Percentiles rank a stretch among this genome's conserved stretches.
These are phyloP conservation scores for Anseranas semipalmata DNA, from an alignment of 2,113 vertebrate species.

Conservation along the genomic window DNA sequence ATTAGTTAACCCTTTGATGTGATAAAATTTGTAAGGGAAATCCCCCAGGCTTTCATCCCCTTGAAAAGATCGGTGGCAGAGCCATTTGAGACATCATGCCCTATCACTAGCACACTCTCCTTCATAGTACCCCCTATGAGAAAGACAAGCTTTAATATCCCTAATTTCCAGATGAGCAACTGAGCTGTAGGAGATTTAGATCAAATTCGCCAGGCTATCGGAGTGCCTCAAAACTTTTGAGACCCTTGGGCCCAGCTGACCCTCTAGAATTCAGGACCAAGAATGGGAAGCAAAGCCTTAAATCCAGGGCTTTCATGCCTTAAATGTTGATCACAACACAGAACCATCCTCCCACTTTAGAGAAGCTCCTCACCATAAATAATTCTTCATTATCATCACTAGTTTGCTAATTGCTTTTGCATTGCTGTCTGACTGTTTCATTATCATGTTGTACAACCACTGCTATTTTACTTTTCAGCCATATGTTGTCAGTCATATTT, in stretches of 20 bases:
- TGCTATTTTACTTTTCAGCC: not conserved
- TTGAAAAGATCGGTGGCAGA: not conserved
- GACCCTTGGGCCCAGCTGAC: not conserved
- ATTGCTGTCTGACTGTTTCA: not conserved
- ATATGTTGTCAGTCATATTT: not conserved
- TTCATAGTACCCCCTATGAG: not conserved
- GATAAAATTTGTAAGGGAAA: not conserved
- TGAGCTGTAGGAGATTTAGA: not conserved
- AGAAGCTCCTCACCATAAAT: not conserved
- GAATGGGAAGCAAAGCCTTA: not conserved
- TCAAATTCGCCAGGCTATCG: not conserved
- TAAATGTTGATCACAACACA: not conserved
- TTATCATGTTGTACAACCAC: not conserved
- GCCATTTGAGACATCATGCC: not conserved
- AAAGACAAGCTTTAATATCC: not conserved
- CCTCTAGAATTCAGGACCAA: not conserved
- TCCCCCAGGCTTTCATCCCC: not conserved
- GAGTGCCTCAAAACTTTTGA: not conserved
- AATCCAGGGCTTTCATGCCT: not conserved
- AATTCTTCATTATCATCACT: not conserved
- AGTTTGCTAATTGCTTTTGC: not conserved
- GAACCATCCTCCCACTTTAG: not conserved
- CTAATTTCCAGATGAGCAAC: not conserved
- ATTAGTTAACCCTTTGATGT: not conserved
- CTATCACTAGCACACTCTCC: not conserved